These are phyloP conservation scores for Potorous gilbertii DNA, from an alignment of 2,797 vertebrate species.

Conservation along the genomic window DNA sequence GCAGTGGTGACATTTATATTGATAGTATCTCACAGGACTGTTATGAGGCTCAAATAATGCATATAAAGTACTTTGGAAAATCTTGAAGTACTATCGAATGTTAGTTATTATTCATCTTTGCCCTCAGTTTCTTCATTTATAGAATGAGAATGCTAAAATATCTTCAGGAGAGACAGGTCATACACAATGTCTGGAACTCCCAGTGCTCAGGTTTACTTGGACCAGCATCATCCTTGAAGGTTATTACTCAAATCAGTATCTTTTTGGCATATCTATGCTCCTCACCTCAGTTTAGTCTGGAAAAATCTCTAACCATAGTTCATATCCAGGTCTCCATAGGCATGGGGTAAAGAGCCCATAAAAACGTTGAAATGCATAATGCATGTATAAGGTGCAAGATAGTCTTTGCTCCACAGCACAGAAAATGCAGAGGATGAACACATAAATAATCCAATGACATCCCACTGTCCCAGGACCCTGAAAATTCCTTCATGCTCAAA, in stretches of 20 bases:
- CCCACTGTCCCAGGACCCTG: neutral
- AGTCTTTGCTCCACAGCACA: neutral
- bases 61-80: neutral
- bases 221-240: neutral
- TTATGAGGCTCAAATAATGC: neutral
- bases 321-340: neutral
- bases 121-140: neutral
- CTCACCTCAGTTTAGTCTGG: neutral
- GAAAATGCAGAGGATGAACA: neutral
- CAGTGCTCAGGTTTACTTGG: neutral
- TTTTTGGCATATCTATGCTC: neutral
- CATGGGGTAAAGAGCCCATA: neutral
- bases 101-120: neutral
- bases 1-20: neutral
- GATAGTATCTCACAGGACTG: neutral
- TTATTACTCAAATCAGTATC: neutral
- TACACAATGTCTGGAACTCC: neutral
- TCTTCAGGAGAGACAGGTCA: neutral
- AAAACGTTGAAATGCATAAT: neutral
- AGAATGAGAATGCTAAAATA: neutral
- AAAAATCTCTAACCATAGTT: neutral
- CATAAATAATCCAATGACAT: neutral
- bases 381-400: neutral
- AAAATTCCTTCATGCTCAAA: neutral
- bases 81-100: neutral